A percentile compares a stretch with the other conserved stretches of the same genome.
These are phyloP conservation scores for Drosophila quadrilineata DNA, from an alignment of 1,140 invertebrate genomes.

Conservation along the genomic window DNA sequence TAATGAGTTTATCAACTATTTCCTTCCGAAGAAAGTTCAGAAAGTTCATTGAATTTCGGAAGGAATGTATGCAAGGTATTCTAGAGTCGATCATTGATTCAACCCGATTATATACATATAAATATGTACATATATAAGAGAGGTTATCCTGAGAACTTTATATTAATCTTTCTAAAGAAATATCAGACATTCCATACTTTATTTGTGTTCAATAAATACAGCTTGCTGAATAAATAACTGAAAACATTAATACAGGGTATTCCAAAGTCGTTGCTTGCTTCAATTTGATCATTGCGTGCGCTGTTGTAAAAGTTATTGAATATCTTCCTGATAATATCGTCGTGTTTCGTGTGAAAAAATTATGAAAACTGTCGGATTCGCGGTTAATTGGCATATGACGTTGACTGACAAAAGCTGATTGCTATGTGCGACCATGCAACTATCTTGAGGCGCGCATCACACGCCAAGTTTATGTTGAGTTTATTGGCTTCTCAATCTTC, in stretches of 20 bases:
- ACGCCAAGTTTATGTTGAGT: conserved; percentile 7
- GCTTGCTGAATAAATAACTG: too few relatives aligned
- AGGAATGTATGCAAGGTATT: background rate
- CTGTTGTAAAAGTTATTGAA: conserved; percentile 73
- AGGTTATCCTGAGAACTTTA: too few relatives aligned
- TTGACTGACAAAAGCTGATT: conserved; percentile 30
- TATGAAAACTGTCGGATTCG: conserved; percentile 26
- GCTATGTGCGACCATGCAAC: conserved; percentile 3
- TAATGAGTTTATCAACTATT: too few relatives aligned
- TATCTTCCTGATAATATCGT: conserved; percentile 59
- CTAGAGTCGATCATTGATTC: background rate
- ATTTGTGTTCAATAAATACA: too few relatives aligned
- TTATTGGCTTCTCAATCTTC: too few relatives aligned
- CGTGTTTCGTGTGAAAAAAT: conserved; percentile 34
- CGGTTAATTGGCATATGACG: conserved; percentile 49
- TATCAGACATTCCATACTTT: too few relatives aligned
- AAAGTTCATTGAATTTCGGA: too few relatives aligned
- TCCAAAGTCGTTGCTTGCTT: background rate
- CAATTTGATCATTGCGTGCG: background rate
- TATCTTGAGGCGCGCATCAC: conserved; percentile 26
- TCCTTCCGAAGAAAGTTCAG: too few relatives aligned
- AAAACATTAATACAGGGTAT: conserved; percentile 6
- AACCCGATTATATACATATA: too few relatives aligned
- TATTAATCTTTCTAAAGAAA: too few relatives aligned
- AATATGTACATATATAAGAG: too few relatives aligned